Percentiles rank a stretch among this genome's conserved stretches.
Evolutionary conservation across 1,140 invertebrate genomes (phyloP).

Genomic region (Cylas formicarius): DNA sequence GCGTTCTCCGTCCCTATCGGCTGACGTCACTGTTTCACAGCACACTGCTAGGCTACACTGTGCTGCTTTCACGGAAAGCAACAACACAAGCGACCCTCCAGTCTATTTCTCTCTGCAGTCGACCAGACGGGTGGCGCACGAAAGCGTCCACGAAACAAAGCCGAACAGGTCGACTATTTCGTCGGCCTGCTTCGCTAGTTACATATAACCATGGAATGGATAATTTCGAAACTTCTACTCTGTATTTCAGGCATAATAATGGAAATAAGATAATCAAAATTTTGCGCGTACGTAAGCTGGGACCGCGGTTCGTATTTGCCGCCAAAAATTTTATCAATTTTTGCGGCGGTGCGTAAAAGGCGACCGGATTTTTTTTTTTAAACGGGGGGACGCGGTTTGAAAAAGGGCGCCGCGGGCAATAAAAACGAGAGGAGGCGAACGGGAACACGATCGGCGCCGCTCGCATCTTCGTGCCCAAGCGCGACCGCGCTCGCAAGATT

Average conservation of each 20-base stretch:
- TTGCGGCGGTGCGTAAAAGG: too few species aligned
- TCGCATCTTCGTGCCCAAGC: too few species aligned
- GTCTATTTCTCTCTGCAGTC: constrained; percentile 42
- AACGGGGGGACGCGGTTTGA: too few species aligned
- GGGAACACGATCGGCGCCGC: too few species aligned
- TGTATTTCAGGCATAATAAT: constrained; percentile 45
- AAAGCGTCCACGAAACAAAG: constrained; percentile 36
- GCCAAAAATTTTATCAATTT: too few species aligned
- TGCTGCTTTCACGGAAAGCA: constrained; percentile 44
- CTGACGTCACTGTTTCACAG: constrained; percentile 41
- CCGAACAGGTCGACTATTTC: constrained; percentile 21
- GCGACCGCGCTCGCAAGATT: too few species aligned
- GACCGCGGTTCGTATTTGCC: constrained; percentile 1
- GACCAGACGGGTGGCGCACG: constrained; percentile 25
- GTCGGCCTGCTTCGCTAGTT: constrained; percentile 38
- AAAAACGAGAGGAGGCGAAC: too few species aligned
- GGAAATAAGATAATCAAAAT: constrained; percentile 45
- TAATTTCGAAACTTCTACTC: constrained; percentile 46
- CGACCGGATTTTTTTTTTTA: too few species aligned
- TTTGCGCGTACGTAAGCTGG: constrained; percentile 29
- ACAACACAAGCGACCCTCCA: constrained; percentile 40
- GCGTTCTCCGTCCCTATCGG: constrained; percentile 23
- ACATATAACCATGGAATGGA: constrained; percentile 45
- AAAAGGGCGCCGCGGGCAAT: too few species aligned
- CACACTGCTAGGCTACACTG: constrained; percentile 40